Evolutionary conservation across 2,113 vertebrate species (phyloP), one percentile per base, ranked within the genome.

Genomic region (Syrrhaptes paradoxus): DNA sequence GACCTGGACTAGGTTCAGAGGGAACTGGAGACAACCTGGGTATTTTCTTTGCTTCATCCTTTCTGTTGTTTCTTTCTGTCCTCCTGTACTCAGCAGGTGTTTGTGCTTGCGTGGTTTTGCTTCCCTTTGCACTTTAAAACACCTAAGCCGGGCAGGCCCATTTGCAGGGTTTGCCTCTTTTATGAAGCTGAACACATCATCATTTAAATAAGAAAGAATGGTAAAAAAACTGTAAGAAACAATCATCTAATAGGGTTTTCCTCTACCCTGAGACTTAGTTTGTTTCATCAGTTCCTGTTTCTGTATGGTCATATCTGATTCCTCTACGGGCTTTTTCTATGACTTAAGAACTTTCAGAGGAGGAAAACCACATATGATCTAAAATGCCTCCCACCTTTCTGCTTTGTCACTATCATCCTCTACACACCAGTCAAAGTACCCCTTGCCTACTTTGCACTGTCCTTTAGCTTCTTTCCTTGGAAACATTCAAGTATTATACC

Each of bases 331-430:
- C 45, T 94, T 95, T 96, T 95, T 88, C 83, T 90, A 8, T 92
- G 90, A 95, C 88, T 90, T 80, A 77, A 90, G 88, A 90, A 87
- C 48, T 88, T 95, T 87, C 63, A 62, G 48, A 78, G 65, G 78
- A 83, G 45, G 52, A 93, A 96, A 95, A 84, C 73, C 82, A 51
- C 61, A 28, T 8, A 29, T 43, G 45, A 54, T 67, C 22, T 94
- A 61, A 68, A 93, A 62, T 0, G 0, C 73, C 68, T 90, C 68
- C 65, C 55, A 71, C 82, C 51, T 81, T 93, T 89, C 90, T 96
- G 79, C 72, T 85, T 94, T 92, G 92, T 96, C 85, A 95, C 36
- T 46, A 19, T 63, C 52, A 80, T 70, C 21, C 46, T 77, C 62
- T 51, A 16, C 36, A 57, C 32, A 73, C 24, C 67, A 87, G n/a